Evolutionary conservation across 1,140 invertebrate species (phyloP).

Genomic region (Trinorchestia longiramus): DNA sequence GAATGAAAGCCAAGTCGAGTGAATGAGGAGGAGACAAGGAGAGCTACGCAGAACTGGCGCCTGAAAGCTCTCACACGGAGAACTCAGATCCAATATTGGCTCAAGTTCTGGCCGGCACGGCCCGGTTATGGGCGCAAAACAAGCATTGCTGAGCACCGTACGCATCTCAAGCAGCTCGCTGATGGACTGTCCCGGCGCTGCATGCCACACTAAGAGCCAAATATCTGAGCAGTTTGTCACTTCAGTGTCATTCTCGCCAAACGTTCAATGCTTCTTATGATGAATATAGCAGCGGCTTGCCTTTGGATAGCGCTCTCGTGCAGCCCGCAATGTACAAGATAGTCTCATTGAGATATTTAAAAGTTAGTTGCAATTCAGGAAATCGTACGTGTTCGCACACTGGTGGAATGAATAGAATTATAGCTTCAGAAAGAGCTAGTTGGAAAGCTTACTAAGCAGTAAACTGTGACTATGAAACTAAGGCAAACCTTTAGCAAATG

Average conservation of each 20-base stretch:
- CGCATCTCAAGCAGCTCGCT: slow-evolving; percentile 36
- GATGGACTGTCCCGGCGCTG: slow-evolving; percentile 29
- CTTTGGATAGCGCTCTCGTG: background rate
- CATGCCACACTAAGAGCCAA: background rate
- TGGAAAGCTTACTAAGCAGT: too few relatives aligned
- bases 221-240: background rate
- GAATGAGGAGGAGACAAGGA: background rate
- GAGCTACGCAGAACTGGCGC: background rate
- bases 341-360: background rate
- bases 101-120: slow-evolving; percentile 12
- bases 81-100: slow-evolving; percentile 42
- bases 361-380: background rate
- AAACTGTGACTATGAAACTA: too few relatives aligned
- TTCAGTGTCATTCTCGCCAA: background rate
- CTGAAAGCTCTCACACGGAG: slow-evolving; percentile 15
- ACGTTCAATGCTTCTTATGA: background rate
- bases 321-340: background rate
- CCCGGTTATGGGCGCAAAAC: slow-evolving; percentile 45
- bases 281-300: background rate
- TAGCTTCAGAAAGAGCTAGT: too few relatives aligned
- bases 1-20: background rate
- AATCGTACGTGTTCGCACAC: background rate
- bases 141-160: background rate
- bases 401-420: too few relatives aligned
- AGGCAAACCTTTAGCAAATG: too few relatives aligned